A percentile compares a stretch with the other conserved stretches of the same genome.
Conservation (phyloP, 2,113 vertebrate species). For the Brachyhypopomus gauderio region DNA sequence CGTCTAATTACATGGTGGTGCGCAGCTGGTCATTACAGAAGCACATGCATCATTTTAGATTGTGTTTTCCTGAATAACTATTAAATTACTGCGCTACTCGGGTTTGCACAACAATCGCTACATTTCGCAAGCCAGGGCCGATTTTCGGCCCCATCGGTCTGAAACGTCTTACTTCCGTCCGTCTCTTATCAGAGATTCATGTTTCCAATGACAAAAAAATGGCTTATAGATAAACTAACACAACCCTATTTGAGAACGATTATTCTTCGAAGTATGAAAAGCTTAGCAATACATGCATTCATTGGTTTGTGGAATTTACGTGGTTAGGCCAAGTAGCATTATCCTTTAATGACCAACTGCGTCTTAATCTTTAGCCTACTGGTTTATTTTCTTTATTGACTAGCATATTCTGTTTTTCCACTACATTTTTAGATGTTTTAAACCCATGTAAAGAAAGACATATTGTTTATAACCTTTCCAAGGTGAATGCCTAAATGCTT, state of each 20-base stretch:
- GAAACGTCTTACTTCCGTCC: constrained; percentile 36
- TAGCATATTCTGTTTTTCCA: not conserved
- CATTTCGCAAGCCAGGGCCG: not conserved
- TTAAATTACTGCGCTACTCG: not conserved
- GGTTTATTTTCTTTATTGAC: not conserved
- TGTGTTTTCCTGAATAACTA: not conserved
- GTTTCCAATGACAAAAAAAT: constrained; percentile 17
- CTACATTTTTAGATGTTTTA: not conserved
- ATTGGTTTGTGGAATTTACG: not conserved
- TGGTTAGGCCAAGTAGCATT: not conserved
- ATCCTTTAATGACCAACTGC: no score
- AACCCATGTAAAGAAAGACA: constrained; percentile 2
- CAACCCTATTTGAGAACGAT: not conserved
- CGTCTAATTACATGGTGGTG: not conserved
- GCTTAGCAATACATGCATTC: not conserved
- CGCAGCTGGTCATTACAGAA: constrained; percentile 14
- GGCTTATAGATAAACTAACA: not conserved
- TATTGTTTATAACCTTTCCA: constrained; percentile 34
- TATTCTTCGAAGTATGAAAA: not conserved
- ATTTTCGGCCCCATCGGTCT: constrained; percentile 11
- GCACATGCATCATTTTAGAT: not conserved
- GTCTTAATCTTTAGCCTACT: no score
- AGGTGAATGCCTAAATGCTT: constrained; percentile 28
- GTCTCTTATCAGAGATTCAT: constrained; percentile 57
- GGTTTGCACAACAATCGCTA: not conserved